Evolutionary conservation across 2,113 vertebrate species (phyloP).

Genomic region (Seriola quinqueradiata): DNA sequence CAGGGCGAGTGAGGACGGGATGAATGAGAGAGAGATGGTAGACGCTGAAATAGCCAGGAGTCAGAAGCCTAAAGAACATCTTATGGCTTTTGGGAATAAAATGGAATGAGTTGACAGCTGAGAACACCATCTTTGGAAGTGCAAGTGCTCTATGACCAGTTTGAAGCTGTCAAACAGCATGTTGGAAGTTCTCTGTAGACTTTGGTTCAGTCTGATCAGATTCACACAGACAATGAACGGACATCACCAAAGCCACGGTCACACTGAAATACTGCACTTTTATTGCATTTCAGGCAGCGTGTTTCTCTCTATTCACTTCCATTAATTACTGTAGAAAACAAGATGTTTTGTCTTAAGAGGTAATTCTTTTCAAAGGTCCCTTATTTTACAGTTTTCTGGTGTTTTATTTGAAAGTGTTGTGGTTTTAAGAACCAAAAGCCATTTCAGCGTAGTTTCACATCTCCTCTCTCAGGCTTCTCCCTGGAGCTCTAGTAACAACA

Average conservation of each 20-base stretch:
- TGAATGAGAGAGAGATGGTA: conserved; percentile 16
- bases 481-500: too few relatives aligned
- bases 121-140: conserved; percentile 31
- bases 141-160: conserved; percentile 30
- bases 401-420: too few relatives aligned
- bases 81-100: conserved; percentile 45
- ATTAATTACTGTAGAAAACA: too few relatives aligned
- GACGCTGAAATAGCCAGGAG: conserved; percentile 18
- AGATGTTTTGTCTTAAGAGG: too few relatives aligned
- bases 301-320: too few relatives aligned
- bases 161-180: conserved; percentile 33
- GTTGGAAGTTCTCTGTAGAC: conserved; percentile 39
- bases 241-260: neutral
- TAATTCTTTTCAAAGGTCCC: too few relatives aligned
- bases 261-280: neutral
- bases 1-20: conserved; percentile 46
- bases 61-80: conserved; percentile 6
- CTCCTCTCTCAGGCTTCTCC: too few relatives aligned
- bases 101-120: conserved; percentile 33
- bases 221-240: neutral
- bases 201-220: conserved; percentile 45
- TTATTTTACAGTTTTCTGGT: too few relatives aligned
- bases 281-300: too few relatives aligned
- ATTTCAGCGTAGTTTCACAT: too few relatives aligned
- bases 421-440: too few relatives aligned